Percentiles rank a stretch among this genome's conserved stretches.
Evolutionary conservation across 1,140 invertebrate species (phyloP).

Genomic region (Odontomachus brunneus): DNA sequence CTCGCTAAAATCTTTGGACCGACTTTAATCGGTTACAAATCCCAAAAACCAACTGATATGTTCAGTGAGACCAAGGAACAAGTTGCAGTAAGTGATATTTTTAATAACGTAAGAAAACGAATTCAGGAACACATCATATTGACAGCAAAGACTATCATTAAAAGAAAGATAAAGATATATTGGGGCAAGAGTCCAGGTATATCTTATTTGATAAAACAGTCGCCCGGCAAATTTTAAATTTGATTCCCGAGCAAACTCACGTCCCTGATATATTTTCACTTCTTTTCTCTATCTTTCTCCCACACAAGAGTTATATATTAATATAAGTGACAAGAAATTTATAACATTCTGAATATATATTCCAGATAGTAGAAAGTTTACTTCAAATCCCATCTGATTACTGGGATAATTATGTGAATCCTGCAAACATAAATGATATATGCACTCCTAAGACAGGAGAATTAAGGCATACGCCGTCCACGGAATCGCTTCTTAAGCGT

Average conservation of each 20-base stretch:
- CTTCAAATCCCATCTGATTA: conserved; percentile 89
- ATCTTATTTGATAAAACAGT: too few relatives aligned
- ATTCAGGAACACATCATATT: too few relatives aligned
- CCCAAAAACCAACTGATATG: conserved; percentile 88
- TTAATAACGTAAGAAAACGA: neutral
- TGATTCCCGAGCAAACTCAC: too few relatives aligned
- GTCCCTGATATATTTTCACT: too few relatives aligned
- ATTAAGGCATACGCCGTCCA: conserved; percentile 86
- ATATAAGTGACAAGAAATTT: neutral
- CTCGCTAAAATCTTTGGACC: conserved; percentile 94
- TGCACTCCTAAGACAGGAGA: conserved; percentile 79
- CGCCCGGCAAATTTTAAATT: too few relatives aligned
- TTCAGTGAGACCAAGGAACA: conserved; percentile 88
- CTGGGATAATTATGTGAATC: conserved; percentile 88
- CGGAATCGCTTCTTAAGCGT: conserved; percentile 86
- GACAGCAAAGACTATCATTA: too few relatives aligned
- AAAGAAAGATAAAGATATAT: too few relatives aligned
- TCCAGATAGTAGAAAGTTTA: conserved; percentile 89
- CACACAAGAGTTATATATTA: too few relatives aligned
- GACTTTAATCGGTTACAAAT: conserved; percentile 93
- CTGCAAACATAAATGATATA: conserved; percentile 72
- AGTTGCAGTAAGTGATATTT: conserved; percentile 84
- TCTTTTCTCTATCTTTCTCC: too few relatives aligned
- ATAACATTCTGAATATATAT: conserved; percentile 32
- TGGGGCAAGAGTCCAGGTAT: too few relatives aligned